Base-by-base conservation (phyloP, 2,113 vertebrate species). In the Amazona vittata region DNA sequence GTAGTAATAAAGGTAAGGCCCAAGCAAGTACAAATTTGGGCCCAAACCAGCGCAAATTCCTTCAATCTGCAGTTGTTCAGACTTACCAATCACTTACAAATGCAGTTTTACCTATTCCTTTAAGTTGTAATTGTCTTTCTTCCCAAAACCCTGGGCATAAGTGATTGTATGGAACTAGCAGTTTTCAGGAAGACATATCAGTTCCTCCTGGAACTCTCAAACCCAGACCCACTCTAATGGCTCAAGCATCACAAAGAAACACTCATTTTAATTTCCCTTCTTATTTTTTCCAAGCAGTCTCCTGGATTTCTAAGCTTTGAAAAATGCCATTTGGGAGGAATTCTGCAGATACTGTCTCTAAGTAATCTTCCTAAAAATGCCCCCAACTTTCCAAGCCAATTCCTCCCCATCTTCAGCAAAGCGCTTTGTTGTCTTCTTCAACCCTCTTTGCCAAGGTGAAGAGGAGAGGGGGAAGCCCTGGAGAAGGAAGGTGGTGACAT, bases 141-240 rank as follows among this genome's bases (percentile, higher is more conserved):
- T 76, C 33, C 78, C 25, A 1, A 50, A 59, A 87, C 39, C 46
- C 71, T 49, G 77, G 60, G 18, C 50, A 28, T 49, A 82, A 64
- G 22, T 6, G 19, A 60, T 6, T 76, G n/a, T 17, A 50, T 11
- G 20, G 93, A 93, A 65, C n/a, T 5, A 79, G 60, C 43, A 83
- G 57, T 47, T 69, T 88, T 82, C 78, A 71, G 35, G 43, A 26
- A 52, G 39, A 73, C 85, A 87, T 79, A 76, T 28, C 0, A 83
- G 28, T 60, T 87, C 52, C 75, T 93, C 70, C 90, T 83, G 82
- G 69, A 75, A 95, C 81, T 68, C 75, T 69, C 83, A 69, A 88
- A 73, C 80, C 71, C 79, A 83, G 85, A 80, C 29, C 71, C 49
- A n/a, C 63, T 83, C 20, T 49, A 28, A 83, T 37, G 53, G 47